Percentiles rank a stretch among this genome's conserved stretches.
Evolutionary conservation across 2,888 invertebrate genomes (phyloP).

Genomic region (Bellardia pandia): DNA sequence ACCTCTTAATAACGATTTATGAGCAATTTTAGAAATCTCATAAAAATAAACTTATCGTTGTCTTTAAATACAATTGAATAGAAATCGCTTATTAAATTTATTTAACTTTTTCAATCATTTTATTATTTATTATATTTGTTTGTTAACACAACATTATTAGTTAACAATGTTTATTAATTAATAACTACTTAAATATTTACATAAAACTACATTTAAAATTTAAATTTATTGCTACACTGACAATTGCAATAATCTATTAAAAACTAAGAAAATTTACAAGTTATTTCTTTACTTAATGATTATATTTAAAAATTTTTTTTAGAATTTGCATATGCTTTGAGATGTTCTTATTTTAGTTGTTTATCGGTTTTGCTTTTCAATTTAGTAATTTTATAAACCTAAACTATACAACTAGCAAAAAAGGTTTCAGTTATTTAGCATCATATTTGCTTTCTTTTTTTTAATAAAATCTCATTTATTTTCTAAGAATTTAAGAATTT

Average conservation of each 20-base stretch:
- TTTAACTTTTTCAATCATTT: conserved; percentile 29
- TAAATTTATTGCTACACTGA: conserved; percentile 24
- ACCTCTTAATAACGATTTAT: no score
- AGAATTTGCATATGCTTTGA: conserved; percentile 15
- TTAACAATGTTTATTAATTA: conserved; percentile 60
- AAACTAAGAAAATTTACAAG: conserved; percentile 32
- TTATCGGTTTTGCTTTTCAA: conserved; percentile 49
- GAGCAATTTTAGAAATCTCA: no score
- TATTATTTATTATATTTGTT: not conserved
- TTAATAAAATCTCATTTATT: conserved; percentile 22
- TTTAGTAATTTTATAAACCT: conserved; percentile 39
- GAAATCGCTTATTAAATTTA: conserved; percentile 31
- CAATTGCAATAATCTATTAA: conserved; percentile 31
- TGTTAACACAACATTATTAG: conserved; percentile 52
- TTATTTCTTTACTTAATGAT: not conserved
- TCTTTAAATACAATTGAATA: no score
- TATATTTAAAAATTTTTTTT: not conserved
- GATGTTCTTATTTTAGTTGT: conserved; percentile 53
- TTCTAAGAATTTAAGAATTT: not conserved
- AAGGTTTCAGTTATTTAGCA: not conserved
- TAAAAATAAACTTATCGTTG: no score
- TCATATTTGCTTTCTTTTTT: conserved; percentile 31
- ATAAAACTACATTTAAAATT: conserved; percentile 40
- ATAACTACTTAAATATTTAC: conserved; percentile 57
- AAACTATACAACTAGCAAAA: conserved; percentile 47